These are phyloP conservation scores for Pachycephala philippinensis DNA, from an alignment of 2,113 vertebrate genomes.

Conservation along the genomic window DNA sequence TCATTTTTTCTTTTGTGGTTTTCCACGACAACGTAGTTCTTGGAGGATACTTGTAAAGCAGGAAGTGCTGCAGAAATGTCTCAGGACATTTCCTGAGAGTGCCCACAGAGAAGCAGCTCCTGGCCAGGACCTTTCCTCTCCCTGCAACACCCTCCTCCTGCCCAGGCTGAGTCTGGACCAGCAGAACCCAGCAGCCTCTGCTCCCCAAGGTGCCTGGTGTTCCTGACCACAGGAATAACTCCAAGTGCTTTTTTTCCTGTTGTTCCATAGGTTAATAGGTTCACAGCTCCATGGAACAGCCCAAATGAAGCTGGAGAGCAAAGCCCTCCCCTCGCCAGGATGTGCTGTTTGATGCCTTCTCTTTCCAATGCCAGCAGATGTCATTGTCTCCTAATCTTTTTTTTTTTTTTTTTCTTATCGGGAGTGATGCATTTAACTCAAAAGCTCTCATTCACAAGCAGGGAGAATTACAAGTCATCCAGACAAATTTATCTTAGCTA, in stretches of 20 bases:
- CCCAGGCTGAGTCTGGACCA: not conserved
- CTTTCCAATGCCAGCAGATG: constrained; percentile 55
- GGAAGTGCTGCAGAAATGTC: not conserved
- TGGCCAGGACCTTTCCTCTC: not conserved
- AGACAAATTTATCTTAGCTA: not conserved
- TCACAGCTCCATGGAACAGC: not conserved
- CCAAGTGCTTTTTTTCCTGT: rapidly evolving
- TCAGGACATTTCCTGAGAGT: not conserved
- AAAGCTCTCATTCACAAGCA: constrained; percentile 2
- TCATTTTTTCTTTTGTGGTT: rapidly evolving
- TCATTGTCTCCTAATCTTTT: constrained; percentile 56
- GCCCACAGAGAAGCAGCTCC: not conserved
- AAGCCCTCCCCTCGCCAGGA: not conserved
- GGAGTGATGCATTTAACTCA: not conserved
- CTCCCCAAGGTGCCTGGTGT: rapidly evolving
- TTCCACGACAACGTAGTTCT: rapidly evolving
- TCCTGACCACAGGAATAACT: not conserved
- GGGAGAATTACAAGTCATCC: not conserved
- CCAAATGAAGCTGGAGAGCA: not conserved
- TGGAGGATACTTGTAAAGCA: not conserved
- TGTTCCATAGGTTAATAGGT: not conserved
- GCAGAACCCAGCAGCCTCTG: not conserved
- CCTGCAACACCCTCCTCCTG: rapidly evolving
- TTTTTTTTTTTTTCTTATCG: constrained; percentile 30
- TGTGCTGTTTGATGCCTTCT: constrained; percentile 14